These are phyloP conservation scores for Proales similis DNA, from an alignment of 1,140 invertebrate species.

Conservation along the genomic window DNA sequence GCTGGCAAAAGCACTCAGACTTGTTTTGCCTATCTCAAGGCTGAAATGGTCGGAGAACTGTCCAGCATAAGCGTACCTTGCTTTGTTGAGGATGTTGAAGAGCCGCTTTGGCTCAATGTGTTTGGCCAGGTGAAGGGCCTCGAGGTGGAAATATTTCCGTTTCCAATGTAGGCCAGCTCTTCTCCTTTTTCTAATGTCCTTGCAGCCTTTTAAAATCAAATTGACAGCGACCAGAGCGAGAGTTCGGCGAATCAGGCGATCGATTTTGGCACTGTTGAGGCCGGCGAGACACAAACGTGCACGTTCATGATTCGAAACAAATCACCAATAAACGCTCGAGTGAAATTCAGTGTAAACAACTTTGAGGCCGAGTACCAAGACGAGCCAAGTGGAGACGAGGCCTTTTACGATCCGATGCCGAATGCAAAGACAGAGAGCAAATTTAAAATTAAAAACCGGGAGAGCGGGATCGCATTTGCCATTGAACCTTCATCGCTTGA, in stretches of 20 bases:
- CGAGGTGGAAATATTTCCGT: slow-evolving; percentile 26
- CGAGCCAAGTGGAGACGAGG: slow-evolving; percentile 1
- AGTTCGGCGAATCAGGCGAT: slow-evolving; percentile 20
- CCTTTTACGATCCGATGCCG: not conserved
- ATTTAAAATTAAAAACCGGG: not conserved
- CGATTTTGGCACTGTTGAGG: slow-evolving; percentile 5
- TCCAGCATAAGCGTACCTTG: slow-evolving; percentile 1
- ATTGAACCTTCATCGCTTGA: slow-evolving; percentile 22
- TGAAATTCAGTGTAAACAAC: slow-evolving; percentile 6
- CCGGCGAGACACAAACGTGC: not conserved
- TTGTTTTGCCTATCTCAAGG: slow-evolving; percentile 13
- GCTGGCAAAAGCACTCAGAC: not conserved
- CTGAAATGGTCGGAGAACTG: not conserved
- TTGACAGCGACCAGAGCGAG: too few species aligned
- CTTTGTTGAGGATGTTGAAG: not conserved
- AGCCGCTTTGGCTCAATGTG: slow-evolving; percentile 6
- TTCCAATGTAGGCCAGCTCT: too few species aligned
- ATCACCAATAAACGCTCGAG: slow-evolving; percentile 9
- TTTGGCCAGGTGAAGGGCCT: not conserved
- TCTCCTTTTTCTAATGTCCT: too few species aligned
- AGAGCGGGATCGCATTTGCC: not conserved
- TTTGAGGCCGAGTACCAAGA: slow-evolving; percentile 6
- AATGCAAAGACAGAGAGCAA: not conserved
- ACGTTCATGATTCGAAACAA: slow-evolving; percentile 20
- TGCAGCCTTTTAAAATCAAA: too few species aligned